Evolutionary conservation across 2,113 vertebrate genomes (phyloP).

Genomic region (Muscicapa adusta): DNA sequence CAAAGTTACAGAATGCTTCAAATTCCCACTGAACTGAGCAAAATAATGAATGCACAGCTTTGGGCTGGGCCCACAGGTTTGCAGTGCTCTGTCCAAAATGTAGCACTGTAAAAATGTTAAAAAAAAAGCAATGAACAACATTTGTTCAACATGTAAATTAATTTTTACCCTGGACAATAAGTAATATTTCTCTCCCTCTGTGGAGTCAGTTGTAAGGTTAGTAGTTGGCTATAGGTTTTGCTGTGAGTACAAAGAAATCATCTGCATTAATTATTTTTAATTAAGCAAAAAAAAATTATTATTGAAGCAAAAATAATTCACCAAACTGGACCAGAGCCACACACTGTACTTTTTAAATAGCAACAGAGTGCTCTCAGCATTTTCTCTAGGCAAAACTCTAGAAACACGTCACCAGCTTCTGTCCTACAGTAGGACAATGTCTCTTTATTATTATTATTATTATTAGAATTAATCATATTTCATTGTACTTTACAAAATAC

Average conservation of each 20-base stretch:
- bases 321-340: neutral
- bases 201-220: neutral
- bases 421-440: neutral
- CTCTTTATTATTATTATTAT: neutral
- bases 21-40: neutral
- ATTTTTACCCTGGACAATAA: neutral
- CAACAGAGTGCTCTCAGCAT: neutral
- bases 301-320: neutral
- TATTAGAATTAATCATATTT: neutral
- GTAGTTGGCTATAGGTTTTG: neutral
- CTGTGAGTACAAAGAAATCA: neutral
- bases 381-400: neutral
- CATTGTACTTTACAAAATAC: neutral
- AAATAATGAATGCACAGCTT: neutral
- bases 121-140: neutral
- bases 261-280: neutral
- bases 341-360: neutral
- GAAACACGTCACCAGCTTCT: neutral
- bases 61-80: neutral
- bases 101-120: neutral
- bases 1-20: neutral
- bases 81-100: neutral
- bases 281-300: neutral
- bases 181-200: neutral
- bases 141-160: neutral